Percentiles rank a stretch among this genome's conserved stretches.
Conservation (phyloP, 2,888 invertebrate genomes). For the Sphaerophoria taeniata region DNA sequence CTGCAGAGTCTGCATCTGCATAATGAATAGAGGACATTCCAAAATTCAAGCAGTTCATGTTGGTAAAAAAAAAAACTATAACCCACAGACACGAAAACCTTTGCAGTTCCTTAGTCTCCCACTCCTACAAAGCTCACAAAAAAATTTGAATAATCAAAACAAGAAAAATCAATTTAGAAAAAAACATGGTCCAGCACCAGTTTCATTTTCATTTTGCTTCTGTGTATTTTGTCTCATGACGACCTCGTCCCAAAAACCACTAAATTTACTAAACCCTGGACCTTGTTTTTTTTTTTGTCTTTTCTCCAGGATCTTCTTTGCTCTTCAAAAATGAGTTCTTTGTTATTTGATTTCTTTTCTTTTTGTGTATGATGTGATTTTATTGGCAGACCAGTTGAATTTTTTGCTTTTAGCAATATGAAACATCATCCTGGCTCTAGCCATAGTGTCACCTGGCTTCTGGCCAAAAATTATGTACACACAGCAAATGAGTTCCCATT, state of each 20-base stretch:
- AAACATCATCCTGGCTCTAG: conserved; percentile 38
- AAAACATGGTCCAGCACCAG: conserved; percentile 22
- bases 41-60: background rate
- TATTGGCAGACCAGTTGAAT: conserved; percentile 55
- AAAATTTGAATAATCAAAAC: background rate
- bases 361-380: conserved; percentile 3
- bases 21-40: background rate
- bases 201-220: conserved; percentile 14
- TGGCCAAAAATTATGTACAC: conserved; percentile 40
- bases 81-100: background rate
- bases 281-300: background rate
- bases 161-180: conserved; percentile 30
- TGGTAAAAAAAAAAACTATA: background rate
- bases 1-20: conserved; percentile 1
- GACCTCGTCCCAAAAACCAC: conserved; percentile 33
- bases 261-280: background rate
- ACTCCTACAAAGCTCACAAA: background rate
- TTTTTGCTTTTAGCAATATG: conserved; percentile 8
- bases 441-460: conserved; percentile 65
- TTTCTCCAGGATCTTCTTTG: background rate
- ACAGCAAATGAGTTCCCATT: conserved; percentile 40
- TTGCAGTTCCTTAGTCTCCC: background rate
- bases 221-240: background rate
- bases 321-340: conserved; percentile 30
- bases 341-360: background rate